Evolutionary conservation across 2,888 invertebrate genomes (phyloP), one percentile per base, ranked within the genome.

Genomic region (Acholoe squamosa): DNA sequence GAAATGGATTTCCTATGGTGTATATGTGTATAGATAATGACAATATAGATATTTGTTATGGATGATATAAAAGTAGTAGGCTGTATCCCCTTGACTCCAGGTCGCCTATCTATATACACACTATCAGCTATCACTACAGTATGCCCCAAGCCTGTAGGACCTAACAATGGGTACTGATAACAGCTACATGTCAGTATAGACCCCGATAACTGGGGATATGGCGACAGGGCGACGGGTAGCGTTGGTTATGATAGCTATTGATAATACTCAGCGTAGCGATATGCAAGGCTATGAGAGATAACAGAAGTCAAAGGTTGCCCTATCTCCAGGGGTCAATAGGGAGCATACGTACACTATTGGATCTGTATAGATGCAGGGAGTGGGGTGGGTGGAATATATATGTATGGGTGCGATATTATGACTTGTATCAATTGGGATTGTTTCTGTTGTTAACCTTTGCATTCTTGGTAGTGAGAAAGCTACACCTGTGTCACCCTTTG

Each of bases 351-450:
- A n/a, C 14, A 61, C 22, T 61, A 7, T 0, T n/a, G 61, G 61
- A 61, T 43, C 43, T 3, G 10, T 43, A 43, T n/a, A n/a, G n/a
- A n/a, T 43, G 43, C 10, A 12, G n/a, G n/a, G 61, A n/a, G 61
- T n/a, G 61, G 61, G 61, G 14, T 3, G 61, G 3, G 5, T 3
- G 12, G 5, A 7, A 3, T 19, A 14, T 61, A 14, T 61, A 61
- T 61, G 61, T 61, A 61, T 7, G n/a, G 19, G n/a, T 61, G 61
- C 19, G 19, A 61, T n/a, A 61, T 7, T 61, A 61, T n/a, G 61
- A n/a, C 22, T 61, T 61, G 22, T 61, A 61, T n/a, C 61, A 61
- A n/a, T 61, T 61, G 61, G 61, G 61, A n/a, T 61, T 61, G 43
- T 43, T 43, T 43, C 43, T 43, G 10, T 43, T 43, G 43, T 43